A percentile compares a stretch with the other conserved stretches of the same genome.
Conservation (phyloP, 2,113 vertebrate genomes). For the Microtus oregoni region DNA sequence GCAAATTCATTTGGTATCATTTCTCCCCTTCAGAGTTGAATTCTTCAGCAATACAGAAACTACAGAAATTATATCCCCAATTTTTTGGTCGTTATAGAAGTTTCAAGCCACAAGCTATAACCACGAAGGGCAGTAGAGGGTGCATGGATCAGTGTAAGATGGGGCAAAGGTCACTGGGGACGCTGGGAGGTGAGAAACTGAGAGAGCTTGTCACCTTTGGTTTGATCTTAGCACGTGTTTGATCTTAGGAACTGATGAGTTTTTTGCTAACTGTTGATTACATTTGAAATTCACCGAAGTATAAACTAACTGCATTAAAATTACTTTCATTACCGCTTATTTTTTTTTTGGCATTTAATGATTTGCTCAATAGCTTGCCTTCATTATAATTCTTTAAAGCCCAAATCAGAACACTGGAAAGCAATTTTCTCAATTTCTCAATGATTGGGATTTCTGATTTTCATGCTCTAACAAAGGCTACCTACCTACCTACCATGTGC, state of each 20-base stretch:
- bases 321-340: neutral
- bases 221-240: neutral
- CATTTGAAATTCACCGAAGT: constrained; percentile 54
- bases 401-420: neutral
- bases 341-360: constrained; percentile 7
- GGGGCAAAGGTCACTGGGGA: neutral
- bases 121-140: neutral
- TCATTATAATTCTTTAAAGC: constrained; percentile 2
- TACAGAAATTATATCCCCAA: neutral
- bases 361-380: constrained; percentile 16
- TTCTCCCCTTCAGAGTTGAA: neutral
- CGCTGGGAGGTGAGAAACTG: neutral
- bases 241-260: neutral
- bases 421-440: neutral
- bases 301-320: constrained; percentile 37
- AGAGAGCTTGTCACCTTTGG: neutral
- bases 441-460: neutral
- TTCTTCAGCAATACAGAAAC: neutral
- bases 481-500: neutral
- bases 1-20: neutral
- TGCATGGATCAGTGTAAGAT: neutral
- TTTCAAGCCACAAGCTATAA: neutral
- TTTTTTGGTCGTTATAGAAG: neutral
- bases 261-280: constrained; percentile 7
- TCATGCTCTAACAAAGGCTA: neutral